phyloP scores from a whole-genome alignment of 2,113 vertebrate species.

The Dicaeum eximium region DNA sequence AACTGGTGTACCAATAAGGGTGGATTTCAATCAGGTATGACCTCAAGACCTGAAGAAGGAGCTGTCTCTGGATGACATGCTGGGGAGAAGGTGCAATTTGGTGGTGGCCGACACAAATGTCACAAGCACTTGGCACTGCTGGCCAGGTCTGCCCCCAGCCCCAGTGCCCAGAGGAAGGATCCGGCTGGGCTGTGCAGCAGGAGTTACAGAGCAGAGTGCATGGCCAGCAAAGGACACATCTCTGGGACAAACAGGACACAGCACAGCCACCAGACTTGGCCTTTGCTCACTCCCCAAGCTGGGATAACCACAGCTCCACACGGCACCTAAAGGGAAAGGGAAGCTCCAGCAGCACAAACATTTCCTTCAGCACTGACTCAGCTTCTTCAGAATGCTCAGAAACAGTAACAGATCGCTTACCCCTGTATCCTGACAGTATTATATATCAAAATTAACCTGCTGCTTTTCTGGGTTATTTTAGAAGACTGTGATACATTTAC shows the following conservation, averaged over 20 bases:
- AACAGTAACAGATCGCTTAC: not conserved
- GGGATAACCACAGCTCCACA: not conserved
- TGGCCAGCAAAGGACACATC: not conserved
- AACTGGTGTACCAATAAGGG: not conserved
- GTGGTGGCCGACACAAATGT: rapidly evolving
- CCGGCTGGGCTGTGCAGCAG: rapidly evolving
- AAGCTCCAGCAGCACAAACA: rapidly evolving
- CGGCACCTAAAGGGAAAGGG: not conserved
- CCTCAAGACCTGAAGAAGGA: not conserved
- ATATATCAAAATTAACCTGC: not conserved
- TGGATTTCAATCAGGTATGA: not conserved
- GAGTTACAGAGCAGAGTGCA: not conserved
- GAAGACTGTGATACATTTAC: not conserved
- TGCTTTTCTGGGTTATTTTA: not conserved
- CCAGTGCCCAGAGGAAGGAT: not conserved
- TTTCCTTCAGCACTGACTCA: not conserved
- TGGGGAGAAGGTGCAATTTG: not conserved
- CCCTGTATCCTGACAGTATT: not conserved
- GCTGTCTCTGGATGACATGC: rapidly evolving
- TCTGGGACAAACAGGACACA: not conserved
- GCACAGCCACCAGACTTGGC: not conserved
- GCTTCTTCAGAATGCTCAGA: not conserved
- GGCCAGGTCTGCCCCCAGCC: not conserved
- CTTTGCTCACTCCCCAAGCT: not conserved
- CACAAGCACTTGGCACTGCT: rapidly evolving